Evolutionary conservation across 1,140 invertebrate genomes (phyloP).

Genomic region (Parapsyche elsis): DNA sequence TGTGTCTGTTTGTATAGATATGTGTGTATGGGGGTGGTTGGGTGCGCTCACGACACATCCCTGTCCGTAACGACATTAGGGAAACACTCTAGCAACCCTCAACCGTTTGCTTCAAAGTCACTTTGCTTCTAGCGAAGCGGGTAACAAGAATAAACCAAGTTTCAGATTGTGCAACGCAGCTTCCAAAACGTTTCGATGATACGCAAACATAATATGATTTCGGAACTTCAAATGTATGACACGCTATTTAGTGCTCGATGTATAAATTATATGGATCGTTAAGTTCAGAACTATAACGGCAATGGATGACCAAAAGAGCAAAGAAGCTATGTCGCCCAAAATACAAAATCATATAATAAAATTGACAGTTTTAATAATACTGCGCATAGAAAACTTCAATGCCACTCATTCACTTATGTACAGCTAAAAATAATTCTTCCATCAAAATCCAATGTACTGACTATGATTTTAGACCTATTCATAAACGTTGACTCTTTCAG

Average conservation of each 20-base stretch:
- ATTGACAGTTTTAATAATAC: background rate
- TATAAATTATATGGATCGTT: too few species aligned
- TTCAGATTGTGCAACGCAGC: constrained; percentile 12
- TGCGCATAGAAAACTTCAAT: too few species aligned
- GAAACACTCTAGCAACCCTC: constrained; percentile 31
- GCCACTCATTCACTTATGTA: too few species aligned
- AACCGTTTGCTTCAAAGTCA: constrained; percentile 27
- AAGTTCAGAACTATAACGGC: background rate
- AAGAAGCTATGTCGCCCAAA: background rate
- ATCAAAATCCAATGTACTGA: too few species aligned
- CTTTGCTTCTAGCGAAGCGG: constrained; percentile 29
- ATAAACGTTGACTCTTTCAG: too few species aligned
- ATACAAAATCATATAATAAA: background rate
- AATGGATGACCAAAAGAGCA: background rate
- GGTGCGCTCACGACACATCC: background rate
- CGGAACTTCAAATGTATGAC: background rate
- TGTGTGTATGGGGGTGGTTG: background rate
- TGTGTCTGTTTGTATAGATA: background rate
- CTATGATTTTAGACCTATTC: too few species aligned
- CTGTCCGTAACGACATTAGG: constrained; percentile 20
- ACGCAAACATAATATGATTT: background rate
- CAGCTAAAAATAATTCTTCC: too few species aligned
- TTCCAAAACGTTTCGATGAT: constrained; percentile 9
- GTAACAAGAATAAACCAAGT: constrained; percentile 26
- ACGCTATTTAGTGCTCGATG: background rate